Conservation (phyloP, 2,888 invertebrate genomes). For the Anagyrus pseudococci region DNA sequence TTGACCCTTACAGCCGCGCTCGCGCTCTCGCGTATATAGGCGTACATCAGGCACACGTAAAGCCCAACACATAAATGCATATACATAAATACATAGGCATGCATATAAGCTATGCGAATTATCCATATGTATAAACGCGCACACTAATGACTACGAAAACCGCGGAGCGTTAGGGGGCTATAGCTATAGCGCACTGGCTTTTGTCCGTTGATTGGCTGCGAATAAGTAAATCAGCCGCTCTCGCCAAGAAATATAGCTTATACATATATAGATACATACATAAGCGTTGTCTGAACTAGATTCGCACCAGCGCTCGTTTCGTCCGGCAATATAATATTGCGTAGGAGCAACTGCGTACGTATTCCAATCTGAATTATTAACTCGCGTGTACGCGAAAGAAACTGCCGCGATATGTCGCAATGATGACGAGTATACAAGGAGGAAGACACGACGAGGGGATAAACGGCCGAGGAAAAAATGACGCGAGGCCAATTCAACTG, state of each 20-base stretch:
- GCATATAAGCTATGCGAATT: no score
- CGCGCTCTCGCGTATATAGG: not conserved
- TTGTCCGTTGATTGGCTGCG: constrained; percentile 25
- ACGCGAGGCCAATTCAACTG: no score
- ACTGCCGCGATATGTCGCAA: no score
- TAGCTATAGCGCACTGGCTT: constrained; percentile 23
- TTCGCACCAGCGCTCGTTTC: no score
- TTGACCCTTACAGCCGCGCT: not conserved
- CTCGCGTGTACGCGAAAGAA: not conserved
- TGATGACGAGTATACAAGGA: no score
- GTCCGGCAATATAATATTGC: no score
- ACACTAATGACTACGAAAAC: not conserved
- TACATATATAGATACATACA: no score
- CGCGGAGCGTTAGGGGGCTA: no score
- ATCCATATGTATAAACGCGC: no score
- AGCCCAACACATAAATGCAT: not conserved
- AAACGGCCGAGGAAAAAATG: no score
- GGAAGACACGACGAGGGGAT: not conserved
- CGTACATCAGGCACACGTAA: not conserved
- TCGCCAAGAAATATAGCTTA: not conserved
- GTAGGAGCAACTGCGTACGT: no score
- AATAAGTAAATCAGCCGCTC: constrained; percentile 26
- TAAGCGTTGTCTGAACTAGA: no score
- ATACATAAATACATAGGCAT: not conserved
- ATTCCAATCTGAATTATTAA: not conserved